Percentiles rank a stretch among this genome's conserved stretches.
Conservation (phyloP, 2,888 invertebrate genomes). For the Apodemia zela region DNA sequence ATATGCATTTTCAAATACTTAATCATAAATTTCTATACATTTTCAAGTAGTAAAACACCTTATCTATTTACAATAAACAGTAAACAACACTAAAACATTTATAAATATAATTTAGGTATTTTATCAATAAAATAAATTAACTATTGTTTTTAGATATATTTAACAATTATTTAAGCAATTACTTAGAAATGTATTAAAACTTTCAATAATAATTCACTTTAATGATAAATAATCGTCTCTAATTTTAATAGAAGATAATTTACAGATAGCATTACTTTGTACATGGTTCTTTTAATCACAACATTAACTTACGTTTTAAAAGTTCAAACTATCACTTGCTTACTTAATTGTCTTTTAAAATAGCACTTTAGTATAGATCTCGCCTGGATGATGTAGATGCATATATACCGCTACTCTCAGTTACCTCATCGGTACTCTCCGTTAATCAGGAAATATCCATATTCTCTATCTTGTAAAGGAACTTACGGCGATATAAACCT, state of each 20-base stretch:
- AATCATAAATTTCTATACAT: too few relatives aligned
- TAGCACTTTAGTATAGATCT: slow-evolving; percentile 43
- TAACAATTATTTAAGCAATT: not conserved
- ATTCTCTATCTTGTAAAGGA: slow-evolving; percentile 65
- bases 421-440: slow-evolving; percentile 73
- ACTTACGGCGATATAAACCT: slow-evolving; percentile 64
- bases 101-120: not conserved
- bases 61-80: not conserved
- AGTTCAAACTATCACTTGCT: not conserved
- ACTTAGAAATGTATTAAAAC: not conserved
- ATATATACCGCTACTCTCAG: slow-evolving; percentile 67
- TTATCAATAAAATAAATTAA: not conserved
- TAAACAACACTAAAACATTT: not conserved
- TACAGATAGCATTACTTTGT: not conserved
- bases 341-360: not conserved
- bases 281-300: not conserved
- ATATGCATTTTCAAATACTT: too few relatives aligned
- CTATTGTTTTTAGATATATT: not conserved
- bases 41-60: too few relatives aligned
- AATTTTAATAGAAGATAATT: not conserved
- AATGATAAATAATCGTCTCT: not conserved
- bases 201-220: not conserved
- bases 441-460: slow-evolving; percentile 75
- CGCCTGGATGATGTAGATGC: slow-evolving; percentile 63
- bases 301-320: not conserved